These are phyloP conservation scores for Lytechinus pictus DNA, from an alignment of 35 echinoderm and acorn worm genomes.

Conservation along the genomic window DNA sequence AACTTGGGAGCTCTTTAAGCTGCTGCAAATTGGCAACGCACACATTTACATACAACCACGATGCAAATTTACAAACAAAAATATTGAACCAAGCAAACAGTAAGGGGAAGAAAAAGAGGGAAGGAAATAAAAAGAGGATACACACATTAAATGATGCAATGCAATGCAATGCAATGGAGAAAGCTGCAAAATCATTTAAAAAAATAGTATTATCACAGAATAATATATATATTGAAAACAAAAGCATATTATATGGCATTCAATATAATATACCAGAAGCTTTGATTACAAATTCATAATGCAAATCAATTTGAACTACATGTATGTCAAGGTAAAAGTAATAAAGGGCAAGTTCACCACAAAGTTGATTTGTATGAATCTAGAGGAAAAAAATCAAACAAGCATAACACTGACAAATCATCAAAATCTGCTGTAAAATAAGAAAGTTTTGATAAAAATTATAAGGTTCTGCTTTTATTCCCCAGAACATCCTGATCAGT, in stretches of 20 bases:
- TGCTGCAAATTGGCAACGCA: slow-evolving; percentile 32
- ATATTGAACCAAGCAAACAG: not conserved
- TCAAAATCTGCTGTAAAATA: too few relatives aligned
- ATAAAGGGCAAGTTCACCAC: too few relatives aligned
- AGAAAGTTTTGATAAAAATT: too few relatives aligned
- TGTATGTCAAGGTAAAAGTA: too few relatives aligned
- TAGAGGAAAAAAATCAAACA: too few relatives aligned
- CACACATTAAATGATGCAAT: slow-evolving; percentile 10
- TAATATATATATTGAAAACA: not conserved
- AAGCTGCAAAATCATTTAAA: not conserved
- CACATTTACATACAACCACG: slow-evolving; percentile 2
- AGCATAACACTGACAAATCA: too few relatives aligned
- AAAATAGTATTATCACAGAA: not conserved
- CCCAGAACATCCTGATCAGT: too few relatives aligned
- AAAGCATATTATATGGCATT: not conserved
- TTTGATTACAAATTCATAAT: too few relatives aligned
- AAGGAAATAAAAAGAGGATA: not conserved
- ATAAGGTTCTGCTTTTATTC: too few relatives aligned
- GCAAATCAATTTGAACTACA: too few relatives aligned
- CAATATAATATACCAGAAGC: not conserved
- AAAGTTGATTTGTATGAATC: too few relatives aligned
- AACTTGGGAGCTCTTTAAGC: not conserved
- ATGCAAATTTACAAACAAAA: slow-evolving; percentile 37
- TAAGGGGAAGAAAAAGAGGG: not conserved
- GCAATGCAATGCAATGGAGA: not conserved